A percentile compares a stretch with the other conserved stretches of the same genome.
phyloP scores from a whole-genome alignment of 2,797 vertebrate species.

The Lepilemur septentrionalis region DNA sequence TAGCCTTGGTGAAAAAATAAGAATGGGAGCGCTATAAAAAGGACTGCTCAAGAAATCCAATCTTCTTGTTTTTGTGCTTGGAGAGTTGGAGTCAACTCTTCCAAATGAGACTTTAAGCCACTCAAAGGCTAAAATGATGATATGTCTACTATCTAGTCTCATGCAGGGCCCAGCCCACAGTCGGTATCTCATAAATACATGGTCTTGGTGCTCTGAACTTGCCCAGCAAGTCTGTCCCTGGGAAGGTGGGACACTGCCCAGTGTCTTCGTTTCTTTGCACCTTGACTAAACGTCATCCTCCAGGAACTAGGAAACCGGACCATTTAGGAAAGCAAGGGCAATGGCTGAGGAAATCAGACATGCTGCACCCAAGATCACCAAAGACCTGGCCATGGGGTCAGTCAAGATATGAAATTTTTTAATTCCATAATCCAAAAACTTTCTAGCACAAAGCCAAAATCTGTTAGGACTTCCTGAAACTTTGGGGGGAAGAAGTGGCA shows the following conservation, averaged over 20 bases:
- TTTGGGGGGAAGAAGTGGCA: background rate
- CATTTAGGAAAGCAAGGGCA: background rate
- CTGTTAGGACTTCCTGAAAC: background rate
- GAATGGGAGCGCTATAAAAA: background rate
- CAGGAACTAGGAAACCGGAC: background rate
- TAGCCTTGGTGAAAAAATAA: background rate
- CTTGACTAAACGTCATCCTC: background rate
- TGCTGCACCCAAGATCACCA: rapidly evolving
- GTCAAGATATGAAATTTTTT: background rate
- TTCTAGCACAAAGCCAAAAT: background rate
- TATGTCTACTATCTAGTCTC: background rate
- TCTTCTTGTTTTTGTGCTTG: background rate
- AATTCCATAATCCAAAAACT: background rate
- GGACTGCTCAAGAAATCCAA: background rate
- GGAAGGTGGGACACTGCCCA: background rate
- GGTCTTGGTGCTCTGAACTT: background rate
- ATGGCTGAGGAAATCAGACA: background rate
- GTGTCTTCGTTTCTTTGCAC: background rate
- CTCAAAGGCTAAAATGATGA: background rate
- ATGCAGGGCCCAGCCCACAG: background rate
- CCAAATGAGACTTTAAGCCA: background rate
- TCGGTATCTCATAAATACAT: background rate
- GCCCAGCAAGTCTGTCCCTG: background rate
- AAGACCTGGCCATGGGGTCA: background rate
- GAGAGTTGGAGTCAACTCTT: background rate